phyloP scores from a whole-genome alignment of 2,797 vertebrate species.

The Furcifer pardalis region DNA sequence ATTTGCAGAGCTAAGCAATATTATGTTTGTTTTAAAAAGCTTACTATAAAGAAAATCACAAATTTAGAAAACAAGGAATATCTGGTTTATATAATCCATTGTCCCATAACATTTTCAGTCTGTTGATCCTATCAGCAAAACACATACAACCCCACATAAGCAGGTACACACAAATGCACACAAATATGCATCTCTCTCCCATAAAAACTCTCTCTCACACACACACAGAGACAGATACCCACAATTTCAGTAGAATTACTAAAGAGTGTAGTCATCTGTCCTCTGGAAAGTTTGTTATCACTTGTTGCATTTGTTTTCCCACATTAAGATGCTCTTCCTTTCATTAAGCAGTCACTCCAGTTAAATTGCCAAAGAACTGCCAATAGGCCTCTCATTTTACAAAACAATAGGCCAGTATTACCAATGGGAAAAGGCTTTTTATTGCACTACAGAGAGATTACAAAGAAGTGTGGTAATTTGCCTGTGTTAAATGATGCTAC shows the following conservation, averaged over 20 bases:
- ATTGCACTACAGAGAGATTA: slow-evolving; percentile 84
- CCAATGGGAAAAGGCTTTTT: slow-evolving; percentile 82
- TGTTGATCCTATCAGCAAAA: slow-evolving; percentile 14
- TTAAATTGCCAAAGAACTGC: slow-evolving; percentile 85
- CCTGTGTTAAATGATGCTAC: slow-evolving; percentile 84
- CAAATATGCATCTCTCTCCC: background rate
- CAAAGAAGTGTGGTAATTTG: slow-evolving; percentile 84
- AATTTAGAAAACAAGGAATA: background rate
- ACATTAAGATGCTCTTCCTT: slow-evolving; percentile 76
- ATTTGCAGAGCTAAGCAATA: slow-evolving; percentile 46
- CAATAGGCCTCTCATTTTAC: slow-evolving; percentile 79
- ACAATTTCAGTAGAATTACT: slow-evolving; percentile 38
- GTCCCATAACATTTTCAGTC: slow-evolving; percentile 25
- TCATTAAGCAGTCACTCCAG: slow-evolving; percentile 86
- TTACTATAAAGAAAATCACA: background rate
- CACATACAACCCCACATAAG: background rate
- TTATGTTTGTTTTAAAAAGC: slow-evolving; percentile 39
- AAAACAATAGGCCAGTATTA: slow-evolving; percentile 83
- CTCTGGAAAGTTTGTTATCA: slow-evolving; percentile 56
- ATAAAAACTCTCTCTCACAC: too few species aligned
- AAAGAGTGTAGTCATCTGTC: slow-evolving; percentile 53
- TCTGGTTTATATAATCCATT: slow-evolving; percentile 36
- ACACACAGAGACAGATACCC: background rate
- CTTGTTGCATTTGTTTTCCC: slow-evolving; percentile 63
- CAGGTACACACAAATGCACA: background rate